Base-by-base conservation (phyloP, 2,888 invertebrate species). In the Drosophila meridionalis region DNA sequence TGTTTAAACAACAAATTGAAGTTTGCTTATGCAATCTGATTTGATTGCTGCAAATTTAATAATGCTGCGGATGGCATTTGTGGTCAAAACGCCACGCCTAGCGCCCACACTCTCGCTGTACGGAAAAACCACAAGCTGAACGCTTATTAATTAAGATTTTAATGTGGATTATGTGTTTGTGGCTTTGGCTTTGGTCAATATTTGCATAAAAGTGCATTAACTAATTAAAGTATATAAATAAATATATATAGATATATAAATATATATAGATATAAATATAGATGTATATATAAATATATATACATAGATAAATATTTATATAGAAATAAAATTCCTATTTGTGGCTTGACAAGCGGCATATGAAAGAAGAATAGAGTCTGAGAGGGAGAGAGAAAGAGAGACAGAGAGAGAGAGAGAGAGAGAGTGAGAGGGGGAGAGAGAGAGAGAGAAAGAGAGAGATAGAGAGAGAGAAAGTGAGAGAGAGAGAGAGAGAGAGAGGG, bases 61-160 rank as follows among this genome's bases (percentile, higher is more conserved):
- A 70, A 11, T 3, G 74, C 85, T 80, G 88, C 57, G 80, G 86
- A 67, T 71, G 6, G 34, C 32, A 67, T 65, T 65, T 66, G 71
- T 64, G 66, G 61, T 38, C 62, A 63, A 45, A 57, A 47, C 9
- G 67, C 69, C 80, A 72, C 74, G 72, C 65, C 58, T n/a, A 26
- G 42, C 32, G 50, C 43, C 53, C 77, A 75, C 67, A 14, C 43
- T 38, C 77, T 75, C 67, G 60, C 69, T 48, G 11, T 28, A 5
- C 34, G 5, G 2, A 81, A 78, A 82, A 72, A 62, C 62, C 62
- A 62, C 78, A 79, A 79, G 79, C 78, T 79, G 70, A 83, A 60
- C 72, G 82, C 78, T 71, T 77, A 77, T 72, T 86, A 86, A 85
- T 88, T 75, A 79, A 72, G 59, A 65, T 69, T 74, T 71, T 38